Evolutionary conservation across 2,797 vertebrate genomes (phyloP).

Genomic region (Sebastes baramenuke): DNA sequence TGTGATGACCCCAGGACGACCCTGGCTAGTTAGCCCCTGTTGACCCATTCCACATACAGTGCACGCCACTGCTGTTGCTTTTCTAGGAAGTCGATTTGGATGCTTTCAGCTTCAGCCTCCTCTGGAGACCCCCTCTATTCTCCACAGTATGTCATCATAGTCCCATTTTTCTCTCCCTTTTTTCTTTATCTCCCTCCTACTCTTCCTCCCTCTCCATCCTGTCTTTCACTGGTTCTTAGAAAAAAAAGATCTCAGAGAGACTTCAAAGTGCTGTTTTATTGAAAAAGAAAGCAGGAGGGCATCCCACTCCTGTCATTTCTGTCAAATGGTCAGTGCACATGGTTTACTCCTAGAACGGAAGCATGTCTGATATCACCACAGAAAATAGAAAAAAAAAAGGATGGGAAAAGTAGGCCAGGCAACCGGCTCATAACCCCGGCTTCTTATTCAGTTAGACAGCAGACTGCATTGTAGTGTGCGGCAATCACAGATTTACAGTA

Average conservation of each 20-base stretch:
- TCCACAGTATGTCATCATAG: slow-evolving; percentile 34
- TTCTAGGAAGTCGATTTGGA: slow-evolving; percentile 58
- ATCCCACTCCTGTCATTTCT: slow-evolving; percentile 58
- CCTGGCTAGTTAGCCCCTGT: slow-evolving; percentile 53
- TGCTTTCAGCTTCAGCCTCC: slow-evolving; percentile 54
- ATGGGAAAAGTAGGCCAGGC: slow-evolving; percentile 9
- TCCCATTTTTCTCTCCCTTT: slow-evolving; percentile 38
- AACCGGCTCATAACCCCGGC: neutral
- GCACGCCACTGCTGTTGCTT: slow-evolving; percentile 23
- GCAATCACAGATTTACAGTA: slow-evolving; percentile 31
- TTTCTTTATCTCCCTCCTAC: slow-evolving; percentile 10
- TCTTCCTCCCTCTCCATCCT: slow-evolving; percentile 8
- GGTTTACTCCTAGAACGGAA: slow-evolving; percentile 36
- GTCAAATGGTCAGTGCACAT: slow-evolving; percentile 67
- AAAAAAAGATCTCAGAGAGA: slow-evolving; percentile 40
- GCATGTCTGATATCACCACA: slow-evolving; percentile 10
- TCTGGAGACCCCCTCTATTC: slow-evolving; percentile 49
- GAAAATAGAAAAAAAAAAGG: slow-evolving; percentile 16
- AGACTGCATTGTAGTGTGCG: slow-evolving; percentile 8
- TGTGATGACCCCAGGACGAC: slow-evolving; percentile 48
- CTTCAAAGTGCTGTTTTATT: slow-evolving; percentile 40
- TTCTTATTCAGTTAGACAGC: slow-evolving; percentile 22
- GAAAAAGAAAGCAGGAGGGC: slow-evolving; percentile 39
- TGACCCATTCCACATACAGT: slow-evolving; percentile 47
- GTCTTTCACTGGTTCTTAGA: slow-evolving; percentile 9